Evolutionary conservation across 2,888 invertebrate species (phyloP).

Genomic region (Drosophila greeni): DNA sequence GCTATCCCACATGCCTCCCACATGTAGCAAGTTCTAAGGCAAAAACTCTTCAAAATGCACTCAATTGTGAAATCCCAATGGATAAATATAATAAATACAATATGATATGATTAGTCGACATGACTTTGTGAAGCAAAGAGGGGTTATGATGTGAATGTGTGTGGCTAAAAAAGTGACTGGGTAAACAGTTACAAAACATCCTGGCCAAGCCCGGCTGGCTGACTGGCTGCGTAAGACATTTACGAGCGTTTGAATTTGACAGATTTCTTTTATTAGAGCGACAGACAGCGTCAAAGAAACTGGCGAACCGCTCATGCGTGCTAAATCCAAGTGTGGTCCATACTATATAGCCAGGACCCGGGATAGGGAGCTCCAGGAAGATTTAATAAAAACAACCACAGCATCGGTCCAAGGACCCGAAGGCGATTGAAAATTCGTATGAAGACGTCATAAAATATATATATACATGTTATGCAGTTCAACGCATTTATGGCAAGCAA

Average conservation of each 20-base stretch:
- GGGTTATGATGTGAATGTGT: slow-evolving; percentile 1
- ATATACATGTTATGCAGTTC: slow-evolving; percentile 43
- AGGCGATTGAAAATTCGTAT: slow-evolving; percentile 52
- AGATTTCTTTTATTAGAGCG: slow-evolving; percentile 70
- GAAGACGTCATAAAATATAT: slow-evolving; percentile 61
- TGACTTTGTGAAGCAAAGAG: slow-evolving; percentile 9
- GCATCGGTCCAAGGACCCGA: slow-evolving; percentile 26
- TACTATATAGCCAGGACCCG: slow-evolving; percentile 8
- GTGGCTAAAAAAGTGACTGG: slow-evolving; percentile 14
- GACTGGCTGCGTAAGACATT: slow-evolving; percentile 59
- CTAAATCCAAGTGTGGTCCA: slow-evolving; percentile 42
- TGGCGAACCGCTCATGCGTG: slow-evolving; percentile 55
- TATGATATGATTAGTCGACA: slow-evolving; percentile 62
- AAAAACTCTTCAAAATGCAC: slow-evolving; percentile 38
- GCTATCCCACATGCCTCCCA: background rate
- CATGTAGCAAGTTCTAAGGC: background rate
- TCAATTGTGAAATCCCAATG: slow-evolving; percentile 58
- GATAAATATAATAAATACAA: slow-evolving; percentile 44
- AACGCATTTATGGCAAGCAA: slow-evolving; percentile 45
- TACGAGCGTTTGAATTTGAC: slow-evolving; percentile 71
- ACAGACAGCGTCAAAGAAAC: slow-evolving; percentile 52
- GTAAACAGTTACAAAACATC: slow-evolving; percentile 52
- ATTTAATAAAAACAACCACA: slow-evolving; percentile 67
- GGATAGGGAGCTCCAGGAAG: slow-evolving; percentile 23
- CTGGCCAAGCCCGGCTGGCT: slow-evolving; percentile 13